Base-by-base conservation (phyloP, 1,140 invertebrate genomes). In the Platyscapa corneri region DNA sequence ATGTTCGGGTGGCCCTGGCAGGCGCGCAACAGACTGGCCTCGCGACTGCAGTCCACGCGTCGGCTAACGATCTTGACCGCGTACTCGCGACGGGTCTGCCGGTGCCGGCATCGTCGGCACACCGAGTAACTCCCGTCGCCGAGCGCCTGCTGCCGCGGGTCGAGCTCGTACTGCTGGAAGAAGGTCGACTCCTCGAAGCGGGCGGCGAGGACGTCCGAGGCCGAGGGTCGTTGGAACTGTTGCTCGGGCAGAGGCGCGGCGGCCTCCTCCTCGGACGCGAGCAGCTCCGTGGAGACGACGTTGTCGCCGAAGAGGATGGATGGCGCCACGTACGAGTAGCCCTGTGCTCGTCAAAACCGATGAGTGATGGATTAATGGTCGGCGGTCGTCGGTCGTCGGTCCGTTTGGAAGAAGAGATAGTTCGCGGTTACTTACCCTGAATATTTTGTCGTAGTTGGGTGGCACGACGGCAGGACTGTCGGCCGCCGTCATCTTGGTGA, bases 301-400 rank as follows among this genome's bases (percentile, higher is more conserved):
- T 98, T 98, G 89, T 97, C 96, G 74, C 96, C 96, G 91, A 98
- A 98, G 74, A 98, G 92, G 81, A 98, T 95, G 86, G 98, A 98
- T 3, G 98, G 98, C 0, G 98, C 97, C 42, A 99, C 97, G 93
- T 98, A 99, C 0, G 98, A 99, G 91, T 99, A 99, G 53, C 98
- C 97, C 96, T 96, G 91, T 46, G 65, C 67, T 18, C 0, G 7
- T 53, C 27, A 32, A 70, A 18, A 10, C 6, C 3, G n/a, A n/a
- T n/a, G n/a, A n/a, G n/a, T n/a, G n/a, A n/a, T 7, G 30, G 27
- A 60, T 56, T 23, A 30, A 32, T 49, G 53, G 67, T 39, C 20
- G 1, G 39, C 56, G 30, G n/a, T 32, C 18, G 16, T 12, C 8
- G 7, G 49, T 16, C n/a, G n/a, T n/a, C n/a, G n/a, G n/a, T n/a